A percentile compares a stretch with the other conserved stretches of the same genome.
These are phyloP conservation scores for Scomber colias DNA, from an alignment of 2,113 vertebrate species.

Conservation along the genomic window DNA sequence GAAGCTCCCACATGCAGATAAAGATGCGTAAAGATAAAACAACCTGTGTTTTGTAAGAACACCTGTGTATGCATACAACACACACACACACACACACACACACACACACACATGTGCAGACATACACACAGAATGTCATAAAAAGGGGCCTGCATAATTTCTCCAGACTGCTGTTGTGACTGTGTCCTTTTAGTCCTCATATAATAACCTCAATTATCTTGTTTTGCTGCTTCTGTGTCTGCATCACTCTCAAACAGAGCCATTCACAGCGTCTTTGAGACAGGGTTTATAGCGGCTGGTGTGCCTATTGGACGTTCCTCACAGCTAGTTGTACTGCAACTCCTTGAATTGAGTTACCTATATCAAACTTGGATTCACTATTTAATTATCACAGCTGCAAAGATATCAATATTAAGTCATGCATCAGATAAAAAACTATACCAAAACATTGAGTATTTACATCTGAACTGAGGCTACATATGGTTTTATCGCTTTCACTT, in stretches of 20 bases:
- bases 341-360: too few species aligned
- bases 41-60: background rate
- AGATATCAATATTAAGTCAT: too few species aligned
- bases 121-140: background rate
- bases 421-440: too few species aligned
- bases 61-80: background rate
- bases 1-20: background rate
- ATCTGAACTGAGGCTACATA: background rate
- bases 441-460: too few species aligned
- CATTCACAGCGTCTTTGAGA: background rate
- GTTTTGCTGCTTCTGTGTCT: conserved; percentile 3
- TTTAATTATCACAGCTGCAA: too few species aligned
- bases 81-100: background rate
- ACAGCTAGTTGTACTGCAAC: background rate
- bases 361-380: too few species aligned
- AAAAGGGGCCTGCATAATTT: too few species aligned
- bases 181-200: background rate
- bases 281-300: background rate
- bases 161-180: background rate
- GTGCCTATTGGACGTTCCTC: too few species aligned
- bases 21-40: background rate
- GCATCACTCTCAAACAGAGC: background rate
- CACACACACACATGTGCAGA: background rate
- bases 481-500: background rate
- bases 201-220: conserved; percentile 34